phyloP scores from a whole-genome alignment of 2,888 invertebrate genomes.

The Drosophila ezoana region DNA sequence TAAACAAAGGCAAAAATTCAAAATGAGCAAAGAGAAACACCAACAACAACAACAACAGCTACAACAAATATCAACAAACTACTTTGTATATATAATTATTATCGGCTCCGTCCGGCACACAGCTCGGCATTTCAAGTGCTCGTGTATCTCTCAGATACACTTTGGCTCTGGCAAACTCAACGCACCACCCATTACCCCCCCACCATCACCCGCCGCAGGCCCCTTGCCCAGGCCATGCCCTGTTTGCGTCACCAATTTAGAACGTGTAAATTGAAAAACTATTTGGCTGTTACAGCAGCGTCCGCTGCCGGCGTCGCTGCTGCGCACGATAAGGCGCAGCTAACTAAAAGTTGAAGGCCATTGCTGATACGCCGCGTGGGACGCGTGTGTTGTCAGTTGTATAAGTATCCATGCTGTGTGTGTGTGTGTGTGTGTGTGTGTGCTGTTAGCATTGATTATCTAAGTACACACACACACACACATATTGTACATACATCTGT shows the following conservation, averaged over 20 bases:
- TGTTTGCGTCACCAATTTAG: constrained; percentile 62
- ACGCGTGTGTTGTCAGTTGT: constrained; percentile 50
- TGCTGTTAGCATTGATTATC: constrained; percentile 75
- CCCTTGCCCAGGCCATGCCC: background rate
- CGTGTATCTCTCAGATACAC: constrained; percentile 70
- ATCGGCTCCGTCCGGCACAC: constrained; percentile 48
- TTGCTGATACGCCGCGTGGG: constrained; percentile 79
- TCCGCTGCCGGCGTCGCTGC: constrained; percentile 52
- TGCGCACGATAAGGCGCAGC: constrained; percentile 77
- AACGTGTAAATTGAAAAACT: constrained; percentile 82
- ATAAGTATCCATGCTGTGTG: constrained; percentile 9
- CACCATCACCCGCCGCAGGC: background rate
- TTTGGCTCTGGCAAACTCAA: constrained; percentile 10
- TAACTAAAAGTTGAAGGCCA: constrained; percentile 82
- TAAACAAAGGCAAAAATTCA: constrained; percentile 67
- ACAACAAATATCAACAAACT: constrained; percentile 77
- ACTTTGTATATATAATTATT: constrained; percentile 80
- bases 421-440: no score
- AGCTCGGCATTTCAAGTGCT: constrained; percentile 50
- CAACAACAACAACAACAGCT: constrained; percentile 24
- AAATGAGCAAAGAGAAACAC: constrained; percentile 57
- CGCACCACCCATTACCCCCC: background rate
- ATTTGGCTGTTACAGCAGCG: constrained; percentile 68
- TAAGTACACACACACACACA: constrained; percentile 38
- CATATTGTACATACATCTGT: constrained; percentile 13